Base-by-base conservation (phyloP, 2,113 vertebrate genomes). In the Stigmatopora nigra region DNA sequence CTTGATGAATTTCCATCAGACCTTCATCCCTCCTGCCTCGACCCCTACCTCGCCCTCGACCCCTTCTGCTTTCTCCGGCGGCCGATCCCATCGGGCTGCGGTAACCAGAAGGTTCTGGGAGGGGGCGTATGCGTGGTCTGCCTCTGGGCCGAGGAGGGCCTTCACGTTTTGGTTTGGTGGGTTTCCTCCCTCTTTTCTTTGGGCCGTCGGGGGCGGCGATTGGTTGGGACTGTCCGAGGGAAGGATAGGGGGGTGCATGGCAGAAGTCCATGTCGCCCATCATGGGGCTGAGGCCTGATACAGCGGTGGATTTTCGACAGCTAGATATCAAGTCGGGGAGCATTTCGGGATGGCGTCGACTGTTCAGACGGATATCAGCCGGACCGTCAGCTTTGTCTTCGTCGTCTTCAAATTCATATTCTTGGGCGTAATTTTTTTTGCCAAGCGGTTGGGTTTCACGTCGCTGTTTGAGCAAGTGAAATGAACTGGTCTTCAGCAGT, bases 351-450 rank as follows among this genome's bases (percentile, higher is more conserved):
- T 94, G 86, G 17, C 95, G 89, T 1, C 94, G 90, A 38, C 90
- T 93, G 80, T 94, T 97, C 1, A 96, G 91, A 35, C 95, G 89
- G 68, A 97, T 97, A 76, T 96, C 94, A 0, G 95, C 94, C 0
- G 94, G 94, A 41, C 89, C 92, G 0, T 94, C 92, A 0, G 91
- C 93, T 62, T 96, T 95, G 68, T 94, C 93, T 76, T 96, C 94
- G 0, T 96, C 94, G 0, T 94, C 95, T 72, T 94, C 89, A 53
- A 95, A 97, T 73, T 97, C 95, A 1, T 97, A 97, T 56, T 97
- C 95, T 78, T 95, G 94, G 3, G 91, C 93, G 1, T 94, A 96
- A 36, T 87, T 91, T 35, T 96, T 96, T 59, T 95, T 90, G 53
- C 78, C 64, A 63, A 79, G 85, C 0, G 81, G 71, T 19, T 85